Conservation (phyloP, 2,888 invertebrate genomes). For the Pilophorus perplexus region DNA sequence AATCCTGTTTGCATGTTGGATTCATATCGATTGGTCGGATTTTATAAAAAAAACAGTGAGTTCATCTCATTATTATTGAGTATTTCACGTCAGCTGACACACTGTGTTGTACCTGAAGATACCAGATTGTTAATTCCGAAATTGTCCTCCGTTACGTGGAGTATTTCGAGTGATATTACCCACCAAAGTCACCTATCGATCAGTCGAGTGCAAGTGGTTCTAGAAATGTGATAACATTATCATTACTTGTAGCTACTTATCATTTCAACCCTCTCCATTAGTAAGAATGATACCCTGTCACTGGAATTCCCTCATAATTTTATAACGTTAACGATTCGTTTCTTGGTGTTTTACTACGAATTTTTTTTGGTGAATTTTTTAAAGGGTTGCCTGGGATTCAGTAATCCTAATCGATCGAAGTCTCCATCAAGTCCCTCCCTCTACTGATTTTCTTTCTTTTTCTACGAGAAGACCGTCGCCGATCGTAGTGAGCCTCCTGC, state of each 20-base stretch:
- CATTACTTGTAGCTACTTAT: conserved; percentile 34
- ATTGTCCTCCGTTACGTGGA: too few species aligned
- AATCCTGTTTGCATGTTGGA: too few species aligned
- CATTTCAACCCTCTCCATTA: too few species aligned
- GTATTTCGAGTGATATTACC: too few species aligned
- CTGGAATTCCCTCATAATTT: background rate
- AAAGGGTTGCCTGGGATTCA: background rate
- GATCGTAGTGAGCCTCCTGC: too few species aligned
- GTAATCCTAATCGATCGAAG: background rate
- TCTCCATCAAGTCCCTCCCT: too few species aligned
- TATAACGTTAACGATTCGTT: background rate
- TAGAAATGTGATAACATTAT: conserved; percentile 33
- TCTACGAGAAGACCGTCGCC: too few species aligned
- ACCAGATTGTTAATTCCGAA: background rate
- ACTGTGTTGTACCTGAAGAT: background rate
- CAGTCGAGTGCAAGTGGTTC: background rate
- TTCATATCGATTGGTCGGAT: too few species aligned
- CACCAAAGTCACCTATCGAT: too few species aligned
- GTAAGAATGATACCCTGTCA: background rate
- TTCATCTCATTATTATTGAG: background rate
- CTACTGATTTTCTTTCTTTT: too few species aligned
- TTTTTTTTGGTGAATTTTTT: too few species aligned
- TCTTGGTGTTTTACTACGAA: background rate
- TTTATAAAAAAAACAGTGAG: background rate
- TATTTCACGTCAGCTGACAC: background rate